Base-by-base conservation (phyloP, 2,113 vertebrate species). In the Sorex araneus region DNA sequence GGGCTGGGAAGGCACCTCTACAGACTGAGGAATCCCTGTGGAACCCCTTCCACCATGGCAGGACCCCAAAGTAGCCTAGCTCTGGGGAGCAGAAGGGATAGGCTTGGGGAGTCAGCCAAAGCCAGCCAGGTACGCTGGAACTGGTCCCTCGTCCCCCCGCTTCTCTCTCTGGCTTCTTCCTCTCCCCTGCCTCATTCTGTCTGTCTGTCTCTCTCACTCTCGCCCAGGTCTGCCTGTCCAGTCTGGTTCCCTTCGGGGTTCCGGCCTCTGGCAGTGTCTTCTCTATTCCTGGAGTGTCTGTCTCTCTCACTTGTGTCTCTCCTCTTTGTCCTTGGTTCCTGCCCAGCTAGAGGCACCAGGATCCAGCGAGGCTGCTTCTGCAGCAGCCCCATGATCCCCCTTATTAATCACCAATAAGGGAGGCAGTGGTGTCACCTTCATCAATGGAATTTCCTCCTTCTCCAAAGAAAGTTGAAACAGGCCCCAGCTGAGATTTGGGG, bases 381-480 rank as follows among this genome's bases (percentile, higher is more conserved):
- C 94, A 87, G 79, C 84, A 89, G 94, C 40, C 85, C 93, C 85
- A 74, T 2, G 1, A 25, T 84, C 92, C 63, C 74, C 77, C 76
- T 71, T 95, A 93, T 93, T 92, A 95, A 95, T 96, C 89, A 89
- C 87, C 89, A 82, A 87, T 94, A 93, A 94, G 87, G 74, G 84
- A 92, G 80, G 40, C 79, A 87, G 80, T 91, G 96, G 91, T 93
- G 94, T 97, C 92, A 96, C 96, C 96, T 95, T 95, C 91, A 63
- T 92, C 80, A 60, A 64, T 70, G 75, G 70, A 76, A 77, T 90
- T 60, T 92, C 87, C 94, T 89, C 81, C 63, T 95, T 93, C 60
- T 70, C 87, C 70, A 71, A 95, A 93, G 82, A 90, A 96, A 97
- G 96, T 96, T 95, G 89, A 90, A 78, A 77, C 84, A 78, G 91